Evolutionary conservation across 1,140 invertebrate genomes (phyloP), one percentile per base, ranked within the genome.

Genomic region (Galendromus occidentalis): DNA sequence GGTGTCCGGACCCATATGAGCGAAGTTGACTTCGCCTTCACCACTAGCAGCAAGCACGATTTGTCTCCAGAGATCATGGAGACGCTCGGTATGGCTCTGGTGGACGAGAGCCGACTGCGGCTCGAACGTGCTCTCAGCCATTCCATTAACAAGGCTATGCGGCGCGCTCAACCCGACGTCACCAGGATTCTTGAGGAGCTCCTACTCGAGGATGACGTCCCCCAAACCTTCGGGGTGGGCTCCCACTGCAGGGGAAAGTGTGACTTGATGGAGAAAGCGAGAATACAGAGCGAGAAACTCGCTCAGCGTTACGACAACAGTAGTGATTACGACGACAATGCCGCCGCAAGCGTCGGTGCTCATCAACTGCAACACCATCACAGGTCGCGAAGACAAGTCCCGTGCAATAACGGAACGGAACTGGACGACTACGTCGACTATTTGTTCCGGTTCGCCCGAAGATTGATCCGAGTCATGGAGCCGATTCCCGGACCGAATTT

Each of bases 371-470:
- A 17, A 33, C 51, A 59, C 9, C 45, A 47, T 28, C 51, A 59
- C 22, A 28, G 64, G 17, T 65, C 64, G 28, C 41, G 47, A 29
- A 25, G 72, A 28, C 72, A 72, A 65, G 70, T 72, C 2, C 72
- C 72, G 1, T 72, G 72, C 63, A 66, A 72, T 41, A 66, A 71
- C 17, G 72, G 72, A 5, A 67, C 71, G 65, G 72, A 71, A 18
- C 47, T 72, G 20, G 71, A 72, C 29, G 71, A 72, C 41, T 72
- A 72, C 66, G 72, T 72, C 0, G 71, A 72, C 51, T 70, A 68
- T 20, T 67, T 72, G 1, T 68, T 72, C 29, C 29, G 72, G 29
- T 72, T 72, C 42, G 69, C 66, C 22, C 51, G 66, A 39, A 22
- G 72, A 44, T 41, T 72, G 6, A 55, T 72, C n/a, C 66, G 72